Conservation (phyloP, 37 sponge, comb jelly and placozoan genomes). For the Diacarnus erythraeanus region DNA sequence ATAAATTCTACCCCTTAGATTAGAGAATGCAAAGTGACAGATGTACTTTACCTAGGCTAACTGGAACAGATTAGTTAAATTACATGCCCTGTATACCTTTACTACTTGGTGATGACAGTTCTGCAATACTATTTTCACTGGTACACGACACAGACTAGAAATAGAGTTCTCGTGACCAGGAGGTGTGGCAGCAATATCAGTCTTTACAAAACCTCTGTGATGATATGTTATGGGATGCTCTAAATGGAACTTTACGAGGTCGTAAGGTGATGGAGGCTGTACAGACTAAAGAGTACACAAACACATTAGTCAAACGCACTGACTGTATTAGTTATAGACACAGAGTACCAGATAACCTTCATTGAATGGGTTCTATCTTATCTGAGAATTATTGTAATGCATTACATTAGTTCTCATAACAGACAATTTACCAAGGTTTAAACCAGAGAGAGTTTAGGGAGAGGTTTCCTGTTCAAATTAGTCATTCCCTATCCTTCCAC, state of each 20-base stretch:
- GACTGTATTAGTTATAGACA: neutral
- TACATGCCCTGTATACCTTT: conserved; percentile 10
- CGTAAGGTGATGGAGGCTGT: conserved; percentile 21
- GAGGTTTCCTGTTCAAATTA: neutral
- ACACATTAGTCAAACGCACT: too few species aligned
- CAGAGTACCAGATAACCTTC: too few species aligned
- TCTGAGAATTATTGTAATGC: too few species aligned
- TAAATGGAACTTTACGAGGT: conserved; percentile 52
- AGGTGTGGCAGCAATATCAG: neutral
- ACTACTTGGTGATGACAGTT: conserved; percentile 40
- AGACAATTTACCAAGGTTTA: too few species aligned
- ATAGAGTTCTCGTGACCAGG: too few species aligned
- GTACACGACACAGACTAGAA: conserved; percentile 24
- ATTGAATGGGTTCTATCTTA: too few species aligned
- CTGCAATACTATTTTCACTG: conserved; percentile 41
- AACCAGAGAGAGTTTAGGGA: neutral
- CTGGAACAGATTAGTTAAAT: neutral
- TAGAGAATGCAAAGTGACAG: too few species aligned
- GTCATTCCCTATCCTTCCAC: neutral
- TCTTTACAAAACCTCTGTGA: neutral
- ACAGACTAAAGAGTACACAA: too few species aligned
- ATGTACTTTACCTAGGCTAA: too few species aligned
- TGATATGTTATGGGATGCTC: conserved; percentile 30
- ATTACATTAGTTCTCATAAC: too few species aligned
- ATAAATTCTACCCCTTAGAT: too few species aligned